Evolutionary conservation across 2,113 vertebrate species (phyloP).

Genomic region (Ciconia boyciana): DNA sequence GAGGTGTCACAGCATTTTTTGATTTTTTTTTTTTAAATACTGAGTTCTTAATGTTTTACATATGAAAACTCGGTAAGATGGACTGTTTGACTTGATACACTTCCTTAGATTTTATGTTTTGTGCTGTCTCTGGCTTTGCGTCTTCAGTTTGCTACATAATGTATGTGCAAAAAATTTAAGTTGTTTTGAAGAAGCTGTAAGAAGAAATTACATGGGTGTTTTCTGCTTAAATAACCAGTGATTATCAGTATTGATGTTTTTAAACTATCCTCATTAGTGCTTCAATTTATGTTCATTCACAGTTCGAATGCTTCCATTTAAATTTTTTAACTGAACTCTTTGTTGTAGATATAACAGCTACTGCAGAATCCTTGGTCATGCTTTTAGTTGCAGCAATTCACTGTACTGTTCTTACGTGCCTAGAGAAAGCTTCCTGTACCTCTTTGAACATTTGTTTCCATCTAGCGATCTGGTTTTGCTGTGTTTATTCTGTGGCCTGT

Average conservation of each 20-base stretch:
- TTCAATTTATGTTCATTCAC: not conserved
- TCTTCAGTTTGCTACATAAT: not conserved
- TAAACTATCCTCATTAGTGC: not conserved
- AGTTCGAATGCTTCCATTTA: not conserved
- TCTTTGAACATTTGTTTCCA: conserved; percentile 54
- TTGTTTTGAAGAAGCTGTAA: not conserved
- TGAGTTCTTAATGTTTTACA: not conserved
- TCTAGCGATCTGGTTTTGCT: conserved; percentile 28
- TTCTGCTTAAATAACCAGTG: not conserved
- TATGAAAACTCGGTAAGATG: not conserved
- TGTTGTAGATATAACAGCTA: not conserved
- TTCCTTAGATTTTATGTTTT: not conserved
- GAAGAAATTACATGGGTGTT: not conserved
- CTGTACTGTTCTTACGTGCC: not conserved
- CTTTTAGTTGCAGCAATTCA: not conserved
- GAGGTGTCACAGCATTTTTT: not conserved
- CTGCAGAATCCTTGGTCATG: not conserved
- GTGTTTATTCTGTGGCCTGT: conserved; percentile 52
- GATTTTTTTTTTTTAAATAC: not conserved
- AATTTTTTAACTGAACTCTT: not conserved
- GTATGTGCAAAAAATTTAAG: not conserved
- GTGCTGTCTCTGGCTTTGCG: not conserved
- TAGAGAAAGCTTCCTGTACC: conserved; percentile 13
- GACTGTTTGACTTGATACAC: not conserved
- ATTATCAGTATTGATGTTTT: not conserved